Percentiles rank a stretch among this genome's conserved stretches.
These are phyloP conservation scores for Parotocinclus haroldoi DNA, from an alignment of 2,797 vertebrate species.

Conservation along the genomic window DNA sequence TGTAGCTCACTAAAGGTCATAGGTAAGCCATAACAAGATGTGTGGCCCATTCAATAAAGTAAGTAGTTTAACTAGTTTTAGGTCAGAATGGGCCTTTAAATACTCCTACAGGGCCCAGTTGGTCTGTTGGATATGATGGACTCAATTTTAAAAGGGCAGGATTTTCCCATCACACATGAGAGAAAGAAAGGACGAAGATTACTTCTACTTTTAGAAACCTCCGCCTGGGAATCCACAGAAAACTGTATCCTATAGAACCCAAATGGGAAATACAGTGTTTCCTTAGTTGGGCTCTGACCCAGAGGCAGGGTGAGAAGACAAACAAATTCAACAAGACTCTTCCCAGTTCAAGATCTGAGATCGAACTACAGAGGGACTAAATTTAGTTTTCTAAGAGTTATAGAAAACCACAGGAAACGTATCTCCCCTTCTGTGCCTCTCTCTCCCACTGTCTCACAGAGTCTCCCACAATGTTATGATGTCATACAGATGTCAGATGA, in stretches of 20 bases:
- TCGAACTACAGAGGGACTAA: conserved; percentile 9
- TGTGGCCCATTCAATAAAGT: too few species aligned
- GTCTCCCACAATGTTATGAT: conserved; percentile 2
- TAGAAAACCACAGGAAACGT: conserved; percentile 28
- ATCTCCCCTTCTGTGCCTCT: conserved; percentile 13
- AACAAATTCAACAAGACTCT: conserved; percentile 12
- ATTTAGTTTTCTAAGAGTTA: conserved; percentile 44
- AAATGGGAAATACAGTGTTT: conserved; percentile 15
- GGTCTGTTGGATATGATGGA: not conserved
- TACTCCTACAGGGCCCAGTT: not conserved
- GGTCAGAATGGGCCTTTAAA: not conserved
- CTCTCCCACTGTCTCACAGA: not conserved
- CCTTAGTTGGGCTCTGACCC: conserved; percentile 4
- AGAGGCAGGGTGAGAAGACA: conserved; percentile 4
- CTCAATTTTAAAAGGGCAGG: conserved; percentile 14
- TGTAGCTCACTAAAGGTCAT: too few species aligned
- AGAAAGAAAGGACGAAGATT: conserved; percentile 19
- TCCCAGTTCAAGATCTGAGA: conserved; percentile 16
- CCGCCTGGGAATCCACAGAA: conserved; percentile 24
- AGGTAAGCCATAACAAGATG: too few species aligned
- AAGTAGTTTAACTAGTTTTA: not conserved
- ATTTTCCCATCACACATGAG: conserved; percentile 31
- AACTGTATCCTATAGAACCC: conserved; percentile 8
- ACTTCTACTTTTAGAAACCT: not conserved
- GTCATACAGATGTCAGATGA: conserved; percentile 13